Evolutionary conservation across 2,888 invertebrate species (phyloP).

Genomic region (Tanypteryx hageni): DNA sequence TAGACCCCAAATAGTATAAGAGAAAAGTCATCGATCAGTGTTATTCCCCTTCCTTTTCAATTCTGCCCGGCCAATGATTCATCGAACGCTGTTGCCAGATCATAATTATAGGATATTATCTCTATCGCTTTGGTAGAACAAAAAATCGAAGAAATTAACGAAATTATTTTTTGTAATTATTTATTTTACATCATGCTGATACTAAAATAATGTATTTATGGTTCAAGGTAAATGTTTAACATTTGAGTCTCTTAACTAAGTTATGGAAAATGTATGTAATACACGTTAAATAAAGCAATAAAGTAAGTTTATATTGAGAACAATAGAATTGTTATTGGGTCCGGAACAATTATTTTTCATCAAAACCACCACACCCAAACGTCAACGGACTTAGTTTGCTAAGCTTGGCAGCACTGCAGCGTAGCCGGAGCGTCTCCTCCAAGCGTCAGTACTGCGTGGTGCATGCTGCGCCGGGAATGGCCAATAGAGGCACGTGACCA

Average conservation of each 20-base stretch:
- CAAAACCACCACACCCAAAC: conserved; percentile 29
- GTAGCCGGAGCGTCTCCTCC: conserved; percentile 60
- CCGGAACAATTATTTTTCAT: background rate
- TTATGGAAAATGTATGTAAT: background rate
- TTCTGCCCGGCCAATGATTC: conserved; percentile 46
- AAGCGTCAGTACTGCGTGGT: conserved; percentile 61
- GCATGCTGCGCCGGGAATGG: conserved; percentile 55
- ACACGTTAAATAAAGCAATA: background rate
- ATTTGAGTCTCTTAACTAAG: background rate
- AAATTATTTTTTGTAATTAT: background rate
- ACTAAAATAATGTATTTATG: background rate
- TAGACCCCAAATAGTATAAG: background rate
- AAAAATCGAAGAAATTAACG: background rate
- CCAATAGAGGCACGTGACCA: conserved; percentile 53
- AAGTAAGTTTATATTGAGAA: background rate
- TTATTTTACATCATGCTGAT: background rate
- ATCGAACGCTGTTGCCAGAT: conserved; percentile 53
- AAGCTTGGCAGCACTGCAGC: conserved; percentile 58
- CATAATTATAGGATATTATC: background rate
- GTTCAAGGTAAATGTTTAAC: background rate
- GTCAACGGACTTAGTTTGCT: background rate
- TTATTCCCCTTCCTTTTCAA: conserved; percentile 49
- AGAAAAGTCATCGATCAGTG: conserved; percentile 44
- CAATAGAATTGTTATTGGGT: background rate
- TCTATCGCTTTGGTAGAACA: background rate